Percentiles rank a stretch among this genome's conserved stretches.
Conservation (phyloP, 2,888 invertebrate species). For the Glaucopsyche alexis region DNA sequence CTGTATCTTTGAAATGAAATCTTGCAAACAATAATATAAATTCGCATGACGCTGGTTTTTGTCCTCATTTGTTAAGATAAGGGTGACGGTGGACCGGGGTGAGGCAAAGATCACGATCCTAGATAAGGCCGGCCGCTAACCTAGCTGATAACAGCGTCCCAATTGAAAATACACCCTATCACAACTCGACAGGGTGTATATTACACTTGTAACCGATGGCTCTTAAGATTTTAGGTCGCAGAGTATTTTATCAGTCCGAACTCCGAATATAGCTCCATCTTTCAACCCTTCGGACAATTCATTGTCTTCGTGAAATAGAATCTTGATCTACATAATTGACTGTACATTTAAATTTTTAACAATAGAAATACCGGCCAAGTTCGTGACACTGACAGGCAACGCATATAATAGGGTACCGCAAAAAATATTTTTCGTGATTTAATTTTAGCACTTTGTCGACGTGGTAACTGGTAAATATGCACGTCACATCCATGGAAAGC, state of each 20-base stretch:
- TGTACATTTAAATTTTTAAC: no score
- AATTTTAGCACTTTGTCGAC: no score
- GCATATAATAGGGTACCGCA: no score
- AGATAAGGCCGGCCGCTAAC: slow-evolving; percentile 66
- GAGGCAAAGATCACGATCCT: slow-evolving; percentile 63
- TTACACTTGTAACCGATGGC: neutral
- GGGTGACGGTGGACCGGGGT: slow-evolving; percentile 61
- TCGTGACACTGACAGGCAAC: no score
- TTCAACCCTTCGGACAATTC: slow-evolving; percentile 3
- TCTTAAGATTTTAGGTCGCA: neutral
- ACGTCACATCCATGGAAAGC: no score
- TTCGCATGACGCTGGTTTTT: slow-evolving; percentile 56
- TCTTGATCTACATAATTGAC: neutral
- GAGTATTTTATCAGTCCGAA: neutral
- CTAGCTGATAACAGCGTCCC: slow-evolving; percentile 55
- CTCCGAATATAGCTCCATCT: slow-evolving; percentile 11
- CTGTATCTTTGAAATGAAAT: no score
- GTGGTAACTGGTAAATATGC: no score
- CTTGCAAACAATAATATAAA: slow-evolving; percentile 34
- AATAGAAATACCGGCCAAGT: no score
- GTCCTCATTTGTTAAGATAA: slow-evolving; percentile 74
- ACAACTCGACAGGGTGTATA: neutral
- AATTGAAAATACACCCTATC: slow-evolving; percentile 14
- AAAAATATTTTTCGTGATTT: no score
- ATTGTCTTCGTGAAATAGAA: slow-evolving; percentile 1